A percentile compares a stretch with the other conserved stretches of the same genome.
phyloP scores from a whole-genome alignment of 2,113 vertebrate genomes.

The Coptodon bakossiorum region DNA sequence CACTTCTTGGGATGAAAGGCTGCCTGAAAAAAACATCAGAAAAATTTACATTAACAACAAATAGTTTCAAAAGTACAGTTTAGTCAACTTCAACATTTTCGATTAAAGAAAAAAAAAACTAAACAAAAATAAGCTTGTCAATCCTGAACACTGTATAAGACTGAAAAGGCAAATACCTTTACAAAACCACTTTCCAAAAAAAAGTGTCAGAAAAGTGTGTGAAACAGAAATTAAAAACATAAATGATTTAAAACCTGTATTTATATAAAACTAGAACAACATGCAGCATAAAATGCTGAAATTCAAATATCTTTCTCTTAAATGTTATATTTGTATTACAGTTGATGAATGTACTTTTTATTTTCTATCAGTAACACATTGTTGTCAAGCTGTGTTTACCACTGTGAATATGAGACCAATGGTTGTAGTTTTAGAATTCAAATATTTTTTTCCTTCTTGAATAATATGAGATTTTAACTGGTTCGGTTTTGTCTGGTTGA shows the following conservation, averaged over 20 bases:
- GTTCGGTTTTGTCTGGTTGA: accelerated
- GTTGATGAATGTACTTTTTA: neutral
- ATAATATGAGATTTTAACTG: neutral
- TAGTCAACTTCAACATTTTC: neutral
- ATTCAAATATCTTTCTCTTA: neutral
- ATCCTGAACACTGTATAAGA: neutral
- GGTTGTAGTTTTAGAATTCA: neutral
- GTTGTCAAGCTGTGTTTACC: neutral
- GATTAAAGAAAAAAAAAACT: neutral
- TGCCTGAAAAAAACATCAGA: constrained; percentile 24
- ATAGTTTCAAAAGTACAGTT: neutral
- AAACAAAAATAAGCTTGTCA: neutral
- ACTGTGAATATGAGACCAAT: neutral
- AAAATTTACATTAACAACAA: neutral
- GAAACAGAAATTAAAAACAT: neutral
- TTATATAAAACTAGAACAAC: neutral
- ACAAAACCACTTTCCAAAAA: neutral
- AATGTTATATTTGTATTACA: neutral
- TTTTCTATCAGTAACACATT: neutral
- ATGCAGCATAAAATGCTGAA: neutral
- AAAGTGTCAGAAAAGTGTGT: neutral
- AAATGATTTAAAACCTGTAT: accelerated
- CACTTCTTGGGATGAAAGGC: constrained; percentile 41
- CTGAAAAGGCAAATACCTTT: neutral
- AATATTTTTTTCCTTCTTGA: neutral